Base-by-base conservation (phyloP, 2,888 invertebrate species). In the Ethmia dodecea region DNA sequence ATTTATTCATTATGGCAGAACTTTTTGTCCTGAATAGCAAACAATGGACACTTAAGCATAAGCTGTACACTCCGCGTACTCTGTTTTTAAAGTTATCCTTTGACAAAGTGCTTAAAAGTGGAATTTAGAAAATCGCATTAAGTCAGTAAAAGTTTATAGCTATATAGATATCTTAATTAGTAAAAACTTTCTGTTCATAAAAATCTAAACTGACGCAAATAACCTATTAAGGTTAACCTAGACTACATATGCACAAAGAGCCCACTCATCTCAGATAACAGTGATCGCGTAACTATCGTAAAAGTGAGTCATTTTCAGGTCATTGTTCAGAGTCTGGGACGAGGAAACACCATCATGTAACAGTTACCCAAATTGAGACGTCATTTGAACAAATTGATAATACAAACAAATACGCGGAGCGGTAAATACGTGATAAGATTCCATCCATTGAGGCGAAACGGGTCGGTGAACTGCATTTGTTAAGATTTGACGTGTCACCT, bases 311-410 rank as follows among this genome's bases (percentile, higher is more conserved):
- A 81, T 60, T 73, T 75, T 74, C 69, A 77, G 77, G 72, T 71
- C 79, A 73, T 61, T 66, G 73, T 79, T 74, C 69, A 71, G n/a
- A n/a, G n/a, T n/a, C n/a, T n/a, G n/a, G n/a, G 59, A 45, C 37
- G 34, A 39, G 60, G 54, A 53, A 60, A 57, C 55, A 50, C 55
- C 58, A 52, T 52, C 48, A 3, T 60, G 75, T 78, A 77, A 79
- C 80, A 78, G 72, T 78, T 74, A 75, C 70, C 76, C 57, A 74
- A 78, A 79, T 80, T 65, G 62, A 75, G 63, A 74, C 74, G 69
- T 78, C 70, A 74, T 62, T 49, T 5, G 16, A 31, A 61, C 66
- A 66, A 75, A 78, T 75, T 69, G 62, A 43, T 70, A 64, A 57
- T 62, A 65, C 75, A 77, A 74, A 80, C 70, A 69, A 64, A 67